A percentile compares a stretch with the other conserved stretches of the same genome.
Conservation (phyloP, 1,140 invertebrate genomes). For the Drosophila ogumai region DNA sequence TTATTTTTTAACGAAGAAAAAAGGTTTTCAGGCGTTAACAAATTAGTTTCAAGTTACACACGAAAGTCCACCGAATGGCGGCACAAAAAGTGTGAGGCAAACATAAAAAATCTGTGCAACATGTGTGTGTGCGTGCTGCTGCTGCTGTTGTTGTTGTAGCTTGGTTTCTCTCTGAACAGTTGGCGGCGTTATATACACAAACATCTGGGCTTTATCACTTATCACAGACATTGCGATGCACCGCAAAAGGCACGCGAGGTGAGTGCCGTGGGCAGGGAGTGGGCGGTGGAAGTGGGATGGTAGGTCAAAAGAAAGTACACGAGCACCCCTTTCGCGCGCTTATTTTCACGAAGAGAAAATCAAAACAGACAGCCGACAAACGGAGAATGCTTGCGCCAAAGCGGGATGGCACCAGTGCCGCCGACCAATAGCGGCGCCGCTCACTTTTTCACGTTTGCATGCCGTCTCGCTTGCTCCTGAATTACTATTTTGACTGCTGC, state of each 20-base stretch:
- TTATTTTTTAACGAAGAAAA: slow-evolving; percentile 1
- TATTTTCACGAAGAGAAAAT: slow-evolving; percentile 80
- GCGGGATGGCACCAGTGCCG: slow-evolving; percentile 18
- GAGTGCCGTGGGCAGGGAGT: slow-evolving; percentile 4
- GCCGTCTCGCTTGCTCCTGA: slow-evolving; percentile 13
- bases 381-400: slow-evolving; percentile 37
- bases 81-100: slow-evolving; percentile 18
- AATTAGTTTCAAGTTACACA: slow-evolving; percentile 45
- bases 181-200: slow-evolving; percentile 51
- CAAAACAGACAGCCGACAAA: slow-evolving; percentile 72
- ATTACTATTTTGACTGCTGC: slow-evolving; percentile 48
- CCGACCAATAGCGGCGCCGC: slow-evolving; percentile 30
- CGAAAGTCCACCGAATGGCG: slow-evolving; percentile 26
- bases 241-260: slow-evolving; percentile 9
- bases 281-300: slow-evolving; percentile 7
- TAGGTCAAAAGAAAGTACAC: slow-evolving; percentile 76
- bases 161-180: slow-evolving; percentile 31
- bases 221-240: slow-evolving; percentile 73
- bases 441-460: slow-evolving; percentile 48
- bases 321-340: slow-evolving; percentile 80
- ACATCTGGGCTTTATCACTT: slow-evolving; percentile 72
- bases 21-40: slow-evolving; percentile 36
- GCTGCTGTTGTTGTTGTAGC: slow-evolving; percentile 38
- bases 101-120: slow-evolving; percentile 56
- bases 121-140: slow-evolving; percentile 54